phyloP scores from a whole-genome alignment of 2,797 vertebrate species.

The Lerista edwardsae region DNA sequence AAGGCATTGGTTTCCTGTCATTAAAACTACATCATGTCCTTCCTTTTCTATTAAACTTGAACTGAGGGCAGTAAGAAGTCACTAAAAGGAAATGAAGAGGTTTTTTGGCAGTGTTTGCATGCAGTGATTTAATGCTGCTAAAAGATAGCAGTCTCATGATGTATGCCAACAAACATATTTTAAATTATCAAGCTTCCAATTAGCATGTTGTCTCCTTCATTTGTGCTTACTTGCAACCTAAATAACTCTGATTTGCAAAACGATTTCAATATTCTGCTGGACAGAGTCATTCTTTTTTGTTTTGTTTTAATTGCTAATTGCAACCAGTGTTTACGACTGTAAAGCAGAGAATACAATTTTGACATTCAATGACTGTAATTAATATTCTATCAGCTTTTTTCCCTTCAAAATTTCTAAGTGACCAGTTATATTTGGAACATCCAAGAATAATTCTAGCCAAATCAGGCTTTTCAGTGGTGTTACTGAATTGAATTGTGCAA shows the following conservation, averaged over 20 bases:
- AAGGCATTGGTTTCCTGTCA: slow-evolving; percentile 86
- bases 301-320: slow-evolving; percentile 54
- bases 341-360: slow-evolving; percentile 53
- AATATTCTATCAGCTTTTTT: slow-evolving; percentile 38
- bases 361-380: slow-evolving; percentile 51
- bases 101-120: slow-evolving; percentile 79
- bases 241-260: slow-evolving; percentile 72
- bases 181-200: slow-evolving; percentile 71
- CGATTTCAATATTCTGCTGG: slow-evolving; percentile 59
- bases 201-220: slow-evolving; percentile 74
- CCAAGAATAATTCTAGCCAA: slow-evolving; percentile 29
- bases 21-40: slow-evolving; percentile 88
- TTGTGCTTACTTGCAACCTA: slow-evolving; percentile 73
- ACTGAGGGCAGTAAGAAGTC: slow-evolving; percentile 85
- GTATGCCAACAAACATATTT: slow-evolving; percentile 74
- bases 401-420: slow-evolving; percentile 12
- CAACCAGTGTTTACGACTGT: slow-evolving; percentile 3
- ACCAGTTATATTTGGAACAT: slow-evolving; percentile 55
- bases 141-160: slow-evolving; percentile 79
- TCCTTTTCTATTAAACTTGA: slow-evolving; percentile 88
- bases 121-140: slow-evolving; percentile 83
- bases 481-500: slow-evolving; percentile 36
- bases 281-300: slow-evolving; percentile 52
- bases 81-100: slow-evolving; percentile 87
- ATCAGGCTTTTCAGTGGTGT: neutral